Conservation (phyloP, 2,888 invertebrate genomes). For the Aproaerema taeniolella region DNA sequence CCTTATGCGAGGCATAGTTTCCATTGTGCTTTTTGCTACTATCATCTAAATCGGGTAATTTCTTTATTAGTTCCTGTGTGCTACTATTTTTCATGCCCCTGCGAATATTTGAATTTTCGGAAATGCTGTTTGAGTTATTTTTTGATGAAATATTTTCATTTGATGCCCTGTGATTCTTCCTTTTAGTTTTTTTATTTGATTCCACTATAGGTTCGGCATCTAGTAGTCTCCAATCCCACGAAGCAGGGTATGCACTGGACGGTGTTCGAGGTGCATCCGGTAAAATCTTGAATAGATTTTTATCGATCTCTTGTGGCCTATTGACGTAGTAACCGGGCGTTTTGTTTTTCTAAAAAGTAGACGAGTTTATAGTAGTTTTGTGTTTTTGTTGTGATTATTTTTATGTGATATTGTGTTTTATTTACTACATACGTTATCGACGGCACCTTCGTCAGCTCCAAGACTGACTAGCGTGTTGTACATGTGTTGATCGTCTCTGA, state of each 20-base stretch:
- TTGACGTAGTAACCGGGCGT: conserved; percentile 88
- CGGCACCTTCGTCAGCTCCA: conserved; percentile 89
- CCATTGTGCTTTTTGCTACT: too few species aligned
- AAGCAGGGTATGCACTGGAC: conserved; percentile 81
- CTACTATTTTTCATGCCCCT: conserved; percentile 61
- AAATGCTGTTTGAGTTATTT: conserved; percentile 58
- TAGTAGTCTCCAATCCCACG: conserved; percentile 85
- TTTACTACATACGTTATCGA: conserved; percentile 85
- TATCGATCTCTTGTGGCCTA: conserved; percentile 86
- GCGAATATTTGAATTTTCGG: conserved; percentile 49
- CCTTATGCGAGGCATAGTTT: conserved; percentile 42
- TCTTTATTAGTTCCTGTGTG: conserved; percentile 62
- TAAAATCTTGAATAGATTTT: conserved; percentile 80
- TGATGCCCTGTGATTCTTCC: conserved; percentile 55
- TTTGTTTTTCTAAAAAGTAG: conserved; percentile 91
- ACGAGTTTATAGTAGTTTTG: too few species aligned
- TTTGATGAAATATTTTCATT: conserved; percentile 68
- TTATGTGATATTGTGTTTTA: background rate
- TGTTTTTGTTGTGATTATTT: too few species aligned
- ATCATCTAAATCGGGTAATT: conserved; percentile 63
- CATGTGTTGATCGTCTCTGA: conserved; percentile 86
- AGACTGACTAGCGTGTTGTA: conserved; percentile 87
- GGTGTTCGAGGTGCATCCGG: conserved; percentile 91
- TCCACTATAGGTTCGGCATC: conserved; percentile 68
- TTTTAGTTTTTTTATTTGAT: conserved; percentile 56